Evolutionary conservation across 2,888 invertebrate genomes (phyloP).

Genomic region (Tanytarsus gracilentus): DNA sequence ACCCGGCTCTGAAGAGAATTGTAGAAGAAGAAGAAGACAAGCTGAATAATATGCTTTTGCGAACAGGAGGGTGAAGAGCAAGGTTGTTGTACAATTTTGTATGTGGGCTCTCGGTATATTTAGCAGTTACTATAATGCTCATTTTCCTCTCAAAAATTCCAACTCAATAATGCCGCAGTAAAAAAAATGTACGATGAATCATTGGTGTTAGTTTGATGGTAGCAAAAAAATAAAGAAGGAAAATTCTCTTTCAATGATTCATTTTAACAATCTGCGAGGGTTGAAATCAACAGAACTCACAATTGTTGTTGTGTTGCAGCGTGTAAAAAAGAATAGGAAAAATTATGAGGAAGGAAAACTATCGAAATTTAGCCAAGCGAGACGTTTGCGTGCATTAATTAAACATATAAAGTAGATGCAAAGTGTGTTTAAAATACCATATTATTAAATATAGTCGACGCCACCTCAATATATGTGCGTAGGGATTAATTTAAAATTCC

Average conservation of each 20-base stretch:
- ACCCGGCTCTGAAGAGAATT: constrained; percentile 22
- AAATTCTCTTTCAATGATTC: neutral
- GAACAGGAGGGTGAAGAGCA: neutral
- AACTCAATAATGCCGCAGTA: neutral
- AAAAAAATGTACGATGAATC: neutral
- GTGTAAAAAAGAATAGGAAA: too few species aligned
- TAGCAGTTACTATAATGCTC: neutral
- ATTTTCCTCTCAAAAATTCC: too few species aligned
- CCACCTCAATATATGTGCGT: too few species aligned
- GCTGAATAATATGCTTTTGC: neutral
- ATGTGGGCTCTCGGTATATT: neutral
- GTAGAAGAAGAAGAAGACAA: neutral
- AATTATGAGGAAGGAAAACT: too few species aligned
- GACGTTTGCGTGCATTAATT: too few species aligned
- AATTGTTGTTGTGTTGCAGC: too few species aligned
- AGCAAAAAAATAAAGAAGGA: too few species aligned
- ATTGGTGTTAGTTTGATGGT: constrained; percentile 1
- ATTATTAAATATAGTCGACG: too few species aligned
- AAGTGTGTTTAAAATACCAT: too few species aligned
- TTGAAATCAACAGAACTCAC: neutral
- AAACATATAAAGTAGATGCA: too few species aligned
- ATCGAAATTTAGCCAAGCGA: too few species aligned
- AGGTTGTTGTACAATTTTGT: neutral
- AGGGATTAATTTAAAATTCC: too few species aligned
- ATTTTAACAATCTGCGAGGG: neutral